These are phyloP conservation scores for Ceyx margarethae DNA, from an alignment of 2,113 vertebrate species.

Conservation along the genomic window DNA sequence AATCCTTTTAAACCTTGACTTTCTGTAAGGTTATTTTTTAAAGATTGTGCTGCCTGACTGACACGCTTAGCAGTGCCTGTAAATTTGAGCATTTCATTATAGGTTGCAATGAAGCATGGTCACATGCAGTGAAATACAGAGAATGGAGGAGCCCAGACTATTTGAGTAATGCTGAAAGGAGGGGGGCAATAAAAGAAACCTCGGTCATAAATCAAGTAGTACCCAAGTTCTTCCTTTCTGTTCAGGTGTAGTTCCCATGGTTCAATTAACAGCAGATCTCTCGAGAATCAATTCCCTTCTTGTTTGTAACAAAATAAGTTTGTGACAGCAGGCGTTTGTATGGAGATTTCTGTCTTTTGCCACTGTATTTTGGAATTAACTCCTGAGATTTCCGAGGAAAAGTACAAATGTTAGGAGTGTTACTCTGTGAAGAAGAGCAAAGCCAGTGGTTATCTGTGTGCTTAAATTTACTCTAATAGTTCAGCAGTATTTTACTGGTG, in stretches of 20 bases:
- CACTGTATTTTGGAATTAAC: neutral
- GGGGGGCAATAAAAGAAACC: constrained; percentile 32
- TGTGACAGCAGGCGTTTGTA: neutral
- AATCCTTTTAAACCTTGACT: constrained; percentile 96
- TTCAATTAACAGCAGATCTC: constrained; percentile 36
- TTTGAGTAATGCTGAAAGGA: constrained; percentile 81
- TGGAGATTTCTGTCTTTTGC: neutral
- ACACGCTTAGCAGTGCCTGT: constrained; percentile 95
- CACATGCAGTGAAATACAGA: constrained; percentile 82
- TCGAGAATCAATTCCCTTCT: neutral
- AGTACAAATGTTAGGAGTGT: neutral
- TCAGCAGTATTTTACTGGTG: neutral
- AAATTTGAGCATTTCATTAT: constrained; percentile 99
- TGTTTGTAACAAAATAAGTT: neutral
- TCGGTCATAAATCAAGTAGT: constrained; percentile 55
- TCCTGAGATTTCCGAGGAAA: neutral
- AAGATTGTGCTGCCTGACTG: constrained; percentile 93
- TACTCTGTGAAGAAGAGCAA: neutral
- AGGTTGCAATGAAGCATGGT: constrained; percentile 95
- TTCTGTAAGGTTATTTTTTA: constrained; percentile 91
- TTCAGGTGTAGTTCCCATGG: constrained; percentile 36
- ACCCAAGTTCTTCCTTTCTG: constrained; percentile 54
- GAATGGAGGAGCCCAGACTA: constrained; percentile 78
- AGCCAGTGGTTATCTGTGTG: neutral
- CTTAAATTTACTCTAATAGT: neutral